Evolutionary conservation across 1,140 invertebrate genomes (phyloP).

Genomic region (Physella acuta): DNA sequence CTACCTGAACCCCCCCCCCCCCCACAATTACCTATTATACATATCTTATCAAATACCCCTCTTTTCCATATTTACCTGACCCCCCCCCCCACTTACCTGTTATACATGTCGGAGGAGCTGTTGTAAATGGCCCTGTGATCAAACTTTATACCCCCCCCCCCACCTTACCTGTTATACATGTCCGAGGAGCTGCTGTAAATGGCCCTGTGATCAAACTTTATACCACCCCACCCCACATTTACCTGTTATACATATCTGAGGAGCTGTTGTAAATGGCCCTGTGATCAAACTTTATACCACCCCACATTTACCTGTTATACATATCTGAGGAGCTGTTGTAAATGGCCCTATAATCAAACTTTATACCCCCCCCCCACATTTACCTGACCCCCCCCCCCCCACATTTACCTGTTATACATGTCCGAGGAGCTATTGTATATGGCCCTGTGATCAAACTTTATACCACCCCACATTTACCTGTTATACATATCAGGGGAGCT

Average conservation of each 20-base stretch:
- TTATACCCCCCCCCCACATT: no score
- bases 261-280: background rate
- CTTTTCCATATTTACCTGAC: no score
- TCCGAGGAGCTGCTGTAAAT: background rate
- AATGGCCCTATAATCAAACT: background rate
- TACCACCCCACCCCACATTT: no score
- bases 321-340: background rate
- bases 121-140: background rate
- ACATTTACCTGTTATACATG: background rate
- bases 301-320: background rate
- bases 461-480: no score
- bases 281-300: background rate
- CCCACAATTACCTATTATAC: no score
- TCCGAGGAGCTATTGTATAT: background rate
- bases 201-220: no score
- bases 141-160: background rate
- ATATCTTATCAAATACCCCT: no score
- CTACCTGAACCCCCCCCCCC: no score
- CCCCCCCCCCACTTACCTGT: no score
- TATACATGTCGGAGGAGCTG: background rate
- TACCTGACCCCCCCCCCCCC: no score
- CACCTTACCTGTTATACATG: background rate
- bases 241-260: background rate
- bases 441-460: no score
- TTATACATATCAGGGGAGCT: background rate